phyloP scores from a whole-genome alignment of 2,888 invertebrate species.

The Caradrina clavipalpis region DNA sequence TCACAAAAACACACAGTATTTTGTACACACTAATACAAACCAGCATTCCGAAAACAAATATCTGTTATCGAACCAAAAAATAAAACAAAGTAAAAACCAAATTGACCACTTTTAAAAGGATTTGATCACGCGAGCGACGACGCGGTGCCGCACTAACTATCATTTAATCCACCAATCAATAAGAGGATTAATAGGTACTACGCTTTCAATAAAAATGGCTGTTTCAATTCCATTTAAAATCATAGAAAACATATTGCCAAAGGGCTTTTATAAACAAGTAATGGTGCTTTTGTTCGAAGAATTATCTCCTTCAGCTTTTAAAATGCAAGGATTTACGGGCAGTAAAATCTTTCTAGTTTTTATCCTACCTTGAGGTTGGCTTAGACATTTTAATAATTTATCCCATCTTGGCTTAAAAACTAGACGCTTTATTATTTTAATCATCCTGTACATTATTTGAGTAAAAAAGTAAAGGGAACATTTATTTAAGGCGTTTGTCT shows the following conservation, averaged over 20 bases:
- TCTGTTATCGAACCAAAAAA: background rate
- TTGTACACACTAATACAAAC: background rate
- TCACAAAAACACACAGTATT: background rate
- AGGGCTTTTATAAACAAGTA: conserved; percentile 14
- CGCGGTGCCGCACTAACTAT: conserved; percentile 17
- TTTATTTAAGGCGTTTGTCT: conserved; percentile 44
- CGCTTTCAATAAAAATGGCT: conserved; percentile 64
- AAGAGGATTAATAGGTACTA: conserved; percentile 61
- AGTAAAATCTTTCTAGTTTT: conserved; percentile 23
- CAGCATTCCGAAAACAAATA: conserved; percentile 4
- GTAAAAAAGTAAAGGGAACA: conserved; percentile 15
- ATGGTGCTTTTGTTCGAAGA: conserved; percentile 19
- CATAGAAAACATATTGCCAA: conserved; percentile 19
- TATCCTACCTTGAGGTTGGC: background rate
- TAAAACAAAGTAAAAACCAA: background rate
- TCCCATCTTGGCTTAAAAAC: conserved; percentile 18
- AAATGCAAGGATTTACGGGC: conserved; percentile 21
- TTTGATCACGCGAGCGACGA: conserved; percentile 15
- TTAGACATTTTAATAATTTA: conserved; percentile 35
- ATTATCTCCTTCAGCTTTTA: conserved; percentile 21
- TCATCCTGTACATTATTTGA: conserved; percentile 35
- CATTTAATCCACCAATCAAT: conserved; percentile 57
- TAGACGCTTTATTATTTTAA: conserved; percentile 19
- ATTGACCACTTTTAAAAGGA: conserved; percentile 31
- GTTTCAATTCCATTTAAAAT: conserved; percentile 64